Base-by-base conservation (phyloP, 1,140 invertebrate species). In the Caenorhabditis tropicalis region DNA sequence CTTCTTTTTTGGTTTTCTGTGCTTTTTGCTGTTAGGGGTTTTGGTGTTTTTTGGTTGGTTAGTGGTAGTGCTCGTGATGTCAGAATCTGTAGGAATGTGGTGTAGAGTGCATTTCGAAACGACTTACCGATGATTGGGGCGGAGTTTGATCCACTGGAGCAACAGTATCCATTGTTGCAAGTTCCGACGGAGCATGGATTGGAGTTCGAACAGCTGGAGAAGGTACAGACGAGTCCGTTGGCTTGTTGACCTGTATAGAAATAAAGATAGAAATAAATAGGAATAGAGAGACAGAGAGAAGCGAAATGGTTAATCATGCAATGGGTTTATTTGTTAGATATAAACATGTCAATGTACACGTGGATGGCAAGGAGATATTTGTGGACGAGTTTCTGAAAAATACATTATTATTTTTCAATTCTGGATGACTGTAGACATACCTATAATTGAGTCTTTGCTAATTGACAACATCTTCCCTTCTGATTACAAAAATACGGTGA, bases 161-260 rank as follows among this genome's bases (percentile, higher is more conserved):
- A 88, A 58, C 89, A 89, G 60, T 91, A 88, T 79, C 90, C 89
- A 79, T 91, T 90, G 86, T 91, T 90, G 81, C 89, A 90, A 51
- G 84, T 90, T 81, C 90, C 90, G 31, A 82, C 58, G 27, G 80
- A 83, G 84, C 90, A 90, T 19, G 90, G 89, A 43, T 86, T 87
- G 9, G 74, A 82, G 85, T 84, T 81, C 56, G 39, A 81, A 87
- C 89, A 85, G 81, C 87, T 85, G 27, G 89, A 82, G 84, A 84
- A 90, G 27, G 90, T 91, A 74, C 89, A 90, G 29, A 90, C 88
- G 51, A 90, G 81, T 83, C 89, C 89, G 39, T 82, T 70, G 56
- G 49, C 80, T 39, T 51, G 46, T 43, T 82, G 48, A 83, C 58
- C 82, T 74, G 81, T 56, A 79, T 56, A 49, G 7, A 81, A 81